Percentiles rank a stretch among this genome's conserved stretches.
Evolutionary conservation across 2,797 vertebrate species (phyloP).

Genomic region (Oreochromis grahami): DNA sequence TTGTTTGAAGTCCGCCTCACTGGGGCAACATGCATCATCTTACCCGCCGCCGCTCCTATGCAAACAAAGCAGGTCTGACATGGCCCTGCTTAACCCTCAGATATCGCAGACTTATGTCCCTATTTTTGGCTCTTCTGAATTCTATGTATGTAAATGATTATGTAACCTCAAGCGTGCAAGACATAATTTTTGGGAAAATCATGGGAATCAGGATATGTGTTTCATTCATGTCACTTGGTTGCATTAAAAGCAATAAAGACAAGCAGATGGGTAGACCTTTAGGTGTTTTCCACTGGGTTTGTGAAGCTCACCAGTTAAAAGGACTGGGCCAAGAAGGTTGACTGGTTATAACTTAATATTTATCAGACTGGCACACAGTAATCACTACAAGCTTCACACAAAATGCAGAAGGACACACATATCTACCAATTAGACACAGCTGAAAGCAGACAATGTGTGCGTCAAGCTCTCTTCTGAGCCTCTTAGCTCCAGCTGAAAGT

Average conservation of each 20-base stretch:
- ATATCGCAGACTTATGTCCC: not conserved
- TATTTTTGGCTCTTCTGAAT: not conserved
- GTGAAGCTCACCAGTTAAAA: not conserved
- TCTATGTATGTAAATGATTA: rapidly evolving
- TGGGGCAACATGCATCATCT: not conserved
- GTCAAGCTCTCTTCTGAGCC: not conserved
- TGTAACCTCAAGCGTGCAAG: not conserved
- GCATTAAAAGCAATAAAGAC: not conserved
- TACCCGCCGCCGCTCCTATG: not conserved
- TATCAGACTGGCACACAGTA: not conserved
- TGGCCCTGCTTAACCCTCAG: not conserved
- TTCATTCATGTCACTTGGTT: not conserved
- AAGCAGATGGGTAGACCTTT: not conserved
- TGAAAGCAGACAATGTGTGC: not conserved
- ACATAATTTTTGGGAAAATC: not conserved
- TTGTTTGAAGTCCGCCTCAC: not conserved
- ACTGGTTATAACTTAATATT: not conserved
- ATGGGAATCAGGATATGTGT: not conserved
- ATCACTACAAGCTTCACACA: not conserved
- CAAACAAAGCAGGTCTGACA: not conserved
- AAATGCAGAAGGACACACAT: not conserved
- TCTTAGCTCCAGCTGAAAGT: not conserved
- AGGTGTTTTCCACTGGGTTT: not conserved
- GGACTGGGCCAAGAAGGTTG: rapidly evolving
- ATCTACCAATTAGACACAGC: not conserved